Evolutionary conservation across 2,113 vertebrate species (phyloP).

Genomic region (Nothobranchius kuhntae): DNA sequence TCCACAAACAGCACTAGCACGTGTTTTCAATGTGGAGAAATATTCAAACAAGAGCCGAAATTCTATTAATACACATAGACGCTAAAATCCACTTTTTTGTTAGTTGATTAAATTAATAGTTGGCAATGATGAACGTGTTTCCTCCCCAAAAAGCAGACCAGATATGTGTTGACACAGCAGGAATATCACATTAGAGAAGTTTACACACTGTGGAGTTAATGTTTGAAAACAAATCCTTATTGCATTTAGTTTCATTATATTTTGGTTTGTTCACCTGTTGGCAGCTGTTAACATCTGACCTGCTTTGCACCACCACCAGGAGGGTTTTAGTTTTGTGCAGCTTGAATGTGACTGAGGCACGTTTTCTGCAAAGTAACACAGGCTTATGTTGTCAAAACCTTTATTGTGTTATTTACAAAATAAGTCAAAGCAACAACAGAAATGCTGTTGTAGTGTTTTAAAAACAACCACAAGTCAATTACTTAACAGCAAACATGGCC

Average conservation of each 20-base stretch:
- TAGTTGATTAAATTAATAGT: not conserved
- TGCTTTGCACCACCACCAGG: constrained; percentile 3
- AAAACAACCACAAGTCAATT: not conserved
- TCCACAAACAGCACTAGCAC: not conserved
- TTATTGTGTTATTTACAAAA: constrained; percentile 9
- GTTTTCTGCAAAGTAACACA: constrained; percentile 28
- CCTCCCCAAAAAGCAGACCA: not conserved
- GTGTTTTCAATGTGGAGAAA: not conserved
- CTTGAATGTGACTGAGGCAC: constrained; percentile 21
- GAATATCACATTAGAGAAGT: not conserved
- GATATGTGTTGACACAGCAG: not conserved
- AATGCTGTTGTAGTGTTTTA: not conserved
- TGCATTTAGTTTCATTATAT: not conserved
- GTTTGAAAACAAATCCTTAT: not conserved
- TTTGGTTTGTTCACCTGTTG: not conserved
- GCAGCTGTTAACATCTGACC: not conserved
- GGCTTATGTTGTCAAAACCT: constrained; percentile 29
- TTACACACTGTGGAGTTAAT: not conserved
- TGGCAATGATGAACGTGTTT: not conserved
- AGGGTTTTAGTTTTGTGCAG: not conserved
- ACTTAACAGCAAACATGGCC: not conserved
- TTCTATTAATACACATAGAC: not conserved
- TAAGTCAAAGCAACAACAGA: not conserved
- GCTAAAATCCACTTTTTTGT: not conserved
- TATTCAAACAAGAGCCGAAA: not conserved